These are phyloP conservation scores for Dendrocincla tyrannina DNA, from an alignment of 2,797 vertebrate species.

Conservation along the genomic window DNA sequence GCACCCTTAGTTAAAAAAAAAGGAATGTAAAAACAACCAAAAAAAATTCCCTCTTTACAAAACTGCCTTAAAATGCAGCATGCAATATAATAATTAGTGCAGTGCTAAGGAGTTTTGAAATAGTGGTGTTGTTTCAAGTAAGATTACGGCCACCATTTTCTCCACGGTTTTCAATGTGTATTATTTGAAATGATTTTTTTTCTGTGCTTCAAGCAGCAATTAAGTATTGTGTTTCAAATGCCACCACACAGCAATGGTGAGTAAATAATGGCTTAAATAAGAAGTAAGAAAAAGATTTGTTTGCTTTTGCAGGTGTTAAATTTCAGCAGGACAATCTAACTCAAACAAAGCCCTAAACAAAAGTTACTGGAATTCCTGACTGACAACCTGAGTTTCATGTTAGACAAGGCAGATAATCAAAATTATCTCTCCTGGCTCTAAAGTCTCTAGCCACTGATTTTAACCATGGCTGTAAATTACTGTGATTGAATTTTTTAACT, in stretches of 20 bases:
- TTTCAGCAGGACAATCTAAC: conserved; percentile 57
- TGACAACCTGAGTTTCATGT: conserved; percentile 34
- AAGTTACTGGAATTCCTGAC: conserved; percentile 37
- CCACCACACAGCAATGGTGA: neutral
- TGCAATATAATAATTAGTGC: neutral
- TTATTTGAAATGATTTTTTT: neutral
- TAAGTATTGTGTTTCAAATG: conserved; percentile 61
- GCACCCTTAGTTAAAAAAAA: neutral
- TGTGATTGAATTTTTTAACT: neutral
- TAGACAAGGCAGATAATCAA: conserved; percentile 27
- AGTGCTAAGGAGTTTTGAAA: neutral
- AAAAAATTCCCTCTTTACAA: neutral
- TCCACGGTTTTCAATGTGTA: neutral
- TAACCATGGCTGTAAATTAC: neutral
- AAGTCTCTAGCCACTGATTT: neutral
- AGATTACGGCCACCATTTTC: neutral
- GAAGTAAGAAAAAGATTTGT: conserved; percentile 30
- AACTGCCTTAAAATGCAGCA: neutral
- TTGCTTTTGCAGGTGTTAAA: conserved; percentile 57
- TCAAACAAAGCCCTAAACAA: conserved; percentile 59
- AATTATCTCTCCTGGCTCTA: conserved; percentile 12
- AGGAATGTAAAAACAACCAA: neutral
- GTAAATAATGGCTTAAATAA: conserved; percentile 55
- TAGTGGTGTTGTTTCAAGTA: neutral
- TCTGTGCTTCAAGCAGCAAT: conserved; percentile 20